phyloP scores from a whole-genome alignment of 2,113 vertebrate species.

The Entelurus aequoreus region DNA sequence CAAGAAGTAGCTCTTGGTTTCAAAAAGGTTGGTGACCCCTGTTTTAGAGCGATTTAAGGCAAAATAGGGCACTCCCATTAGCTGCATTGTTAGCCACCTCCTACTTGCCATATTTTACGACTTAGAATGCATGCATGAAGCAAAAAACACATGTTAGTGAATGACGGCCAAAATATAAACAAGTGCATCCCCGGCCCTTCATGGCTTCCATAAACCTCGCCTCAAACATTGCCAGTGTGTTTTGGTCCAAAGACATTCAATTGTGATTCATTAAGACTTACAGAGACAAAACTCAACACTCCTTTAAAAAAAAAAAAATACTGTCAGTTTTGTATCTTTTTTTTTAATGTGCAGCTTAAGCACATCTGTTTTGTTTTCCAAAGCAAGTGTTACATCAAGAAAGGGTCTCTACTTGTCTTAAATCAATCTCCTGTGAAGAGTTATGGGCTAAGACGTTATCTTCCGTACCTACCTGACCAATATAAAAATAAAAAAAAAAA shows the following conservation, averaged over 20 bases:
- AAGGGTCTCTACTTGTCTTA: slow-evolving; percentile 42
- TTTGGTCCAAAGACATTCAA: slow-evolving; percentile 34
- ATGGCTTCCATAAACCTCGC: slow-evolving; percentile 37
- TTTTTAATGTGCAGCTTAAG: not conserved
- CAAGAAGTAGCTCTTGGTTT: too few relatives aligned
- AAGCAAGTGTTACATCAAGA: slow-evolving; percentile 33
- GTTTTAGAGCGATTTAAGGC: too few relatives aligned
- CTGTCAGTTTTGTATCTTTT: slow-evolving; percentile 38
- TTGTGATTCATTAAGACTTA: slow-evolving; percentile 26
- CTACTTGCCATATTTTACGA: too few relatives aligned
- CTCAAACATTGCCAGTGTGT: slow-evolving; percentile 56
- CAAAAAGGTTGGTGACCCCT: too few relatives aligned
- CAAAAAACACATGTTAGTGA: too few relatives aligned
- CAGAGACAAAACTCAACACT: slow-evolving; percentile 27
- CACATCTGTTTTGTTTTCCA: slow-evolving; percentile 26
- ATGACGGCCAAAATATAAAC: too few relatives aligned
- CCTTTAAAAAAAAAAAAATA: slow-evolving; percentile 14
- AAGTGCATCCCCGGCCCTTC: slow-evolving; percentile 8
- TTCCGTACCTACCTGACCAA: slow-evolving; percentile 53
- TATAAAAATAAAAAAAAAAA: slow-evolving; percentile 47
- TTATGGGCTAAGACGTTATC: slow-evolving; percentile 41
- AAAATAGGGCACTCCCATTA: too few relatives aligned
- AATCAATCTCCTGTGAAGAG: slow-evolving; percentile 44
- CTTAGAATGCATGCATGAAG: too few relatives aligned
- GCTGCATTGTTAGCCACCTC: too few relatives aligned